phyloP scores from a whole-genome alignment of 1,140 invertebrate genomes.

The Drosophila rhopaloa region DNA sequence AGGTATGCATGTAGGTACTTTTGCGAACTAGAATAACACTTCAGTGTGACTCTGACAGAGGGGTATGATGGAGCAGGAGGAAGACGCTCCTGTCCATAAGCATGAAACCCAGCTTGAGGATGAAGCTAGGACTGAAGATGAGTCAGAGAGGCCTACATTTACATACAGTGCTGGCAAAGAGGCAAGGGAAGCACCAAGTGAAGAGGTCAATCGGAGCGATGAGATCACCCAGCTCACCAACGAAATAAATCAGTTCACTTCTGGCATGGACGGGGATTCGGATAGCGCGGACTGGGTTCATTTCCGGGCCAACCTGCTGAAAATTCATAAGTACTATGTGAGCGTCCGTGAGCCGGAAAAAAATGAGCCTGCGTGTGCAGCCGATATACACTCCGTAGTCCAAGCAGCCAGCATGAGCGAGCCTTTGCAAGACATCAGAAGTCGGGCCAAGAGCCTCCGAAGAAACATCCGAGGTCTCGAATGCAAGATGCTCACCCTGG shows the following conservation, averaged over 20 bases:
- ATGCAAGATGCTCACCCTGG: constrained; percentile 16
- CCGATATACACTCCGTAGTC: neutral
- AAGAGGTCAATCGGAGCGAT: neutral
- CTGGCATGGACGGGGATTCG: constrained; percentile 15
- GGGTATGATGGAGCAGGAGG: constrained; percentile 1
- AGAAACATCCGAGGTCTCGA: constrained; percentile 17
- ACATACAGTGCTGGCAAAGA: neutral
- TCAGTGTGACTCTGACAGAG: constrained; percentile 7
- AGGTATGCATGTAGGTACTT: constrained; percentile 12
- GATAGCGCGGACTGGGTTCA: constrained; percentile 31
- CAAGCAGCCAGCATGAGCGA: neutral
- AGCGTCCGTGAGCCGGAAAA: neutral
- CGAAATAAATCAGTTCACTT: constrained; percentile 42
- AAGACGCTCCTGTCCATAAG: no score
- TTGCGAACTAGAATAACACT: neutral
- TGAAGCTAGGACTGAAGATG: neutral
- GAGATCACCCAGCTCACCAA: constrained; percentile 15
- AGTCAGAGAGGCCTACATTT: neutral
- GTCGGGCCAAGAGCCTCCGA: neutral
- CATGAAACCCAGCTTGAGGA: neutral
- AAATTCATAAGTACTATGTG: constrained; percentile 43
- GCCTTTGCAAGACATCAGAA: neutral
- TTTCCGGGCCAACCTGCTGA: constrained; percentile 41
- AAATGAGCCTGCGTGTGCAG: neutral
- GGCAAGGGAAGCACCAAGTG: neutral